Percentiles rank a stretch among this genome's conserved stretches.
Evolutionary conservation across 2,797 vertebrate genomes (phyloP).

Genomic region (Siniperca undulata): DNA sequence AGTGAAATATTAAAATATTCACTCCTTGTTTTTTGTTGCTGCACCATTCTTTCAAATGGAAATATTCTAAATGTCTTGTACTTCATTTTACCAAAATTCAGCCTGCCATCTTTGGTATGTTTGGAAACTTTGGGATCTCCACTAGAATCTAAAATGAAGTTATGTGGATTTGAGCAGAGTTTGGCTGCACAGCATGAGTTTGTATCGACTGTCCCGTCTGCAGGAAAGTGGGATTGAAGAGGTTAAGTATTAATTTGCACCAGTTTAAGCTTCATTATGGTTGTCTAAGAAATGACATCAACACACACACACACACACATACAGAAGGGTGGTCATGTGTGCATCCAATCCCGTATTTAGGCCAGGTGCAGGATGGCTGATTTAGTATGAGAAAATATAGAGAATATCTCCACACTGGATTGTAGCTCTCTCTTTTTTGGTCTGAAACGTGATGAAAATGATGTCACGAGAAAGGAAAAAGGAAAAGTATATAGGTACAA

Average conservation of each 20-base stretch:
- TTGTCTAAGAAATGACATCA: not conserved
- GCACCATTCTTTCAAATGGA: not conserved
- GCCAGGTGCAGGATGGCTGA: not conserved
- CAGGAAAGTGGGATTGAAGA: not conserved
- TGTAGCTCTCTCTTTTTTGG: not conserved
- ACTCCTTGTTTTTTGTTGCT: not conserved
- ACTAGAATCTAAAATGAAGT: not conserved
- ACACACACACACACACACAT: not conserved
- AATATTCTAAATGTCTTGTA: not conserved
- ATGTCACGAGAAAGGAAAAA: not conserved
- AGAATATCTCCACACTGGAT: not conserved
- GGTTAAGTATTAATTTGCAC: not conserved
- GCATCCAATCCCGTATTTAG: not conserved
- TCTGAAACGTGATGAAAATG: not conserved
- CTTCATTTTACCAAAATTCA: not conserved
- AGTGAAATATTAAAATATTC: not conserved
- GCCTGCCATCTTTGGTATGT: not conserved
- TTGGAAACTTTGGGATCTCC: not conserved
- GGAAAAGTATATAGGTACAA: not conserved
- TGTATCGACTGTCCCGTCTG: not conserved
- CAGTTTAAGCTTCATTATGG: not conserved
- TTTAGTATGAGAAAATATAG: not conserved
- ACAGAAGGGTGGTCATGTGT: not conserved
- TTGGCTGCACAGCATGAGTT: not conserved
- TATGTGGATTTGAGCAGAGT: not conserved